Base-by-base conservation (phyloP, 2,113 vertebrate species). In the Psephotus haematonotus region DNA sequence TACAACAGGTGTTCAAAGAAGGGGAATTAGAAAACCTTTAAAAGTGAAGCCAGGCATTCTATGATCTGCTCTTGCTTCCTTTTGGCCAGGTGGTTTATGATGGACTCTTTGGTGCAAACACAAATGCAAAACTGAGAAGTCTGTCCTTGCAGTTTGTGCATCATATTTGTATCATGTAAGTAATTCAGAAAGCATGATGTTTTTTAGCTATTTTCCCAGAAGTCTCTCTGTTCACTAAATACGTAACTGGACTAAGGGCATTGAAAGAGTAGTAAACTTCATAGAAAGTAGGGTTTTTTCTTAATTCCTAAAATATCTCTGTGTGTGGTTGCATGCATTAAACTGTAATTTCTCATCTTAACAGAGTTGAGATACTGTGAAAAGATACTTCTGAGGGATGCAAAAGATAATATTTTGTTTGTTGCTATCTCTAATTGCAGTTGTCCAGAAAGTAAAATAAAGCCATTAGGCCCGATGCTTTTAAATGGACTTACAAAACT, bases 401-500 rank as follows among this genome's bases (percentile, higher is more conserved):
- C 43, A 46, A 19, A 90, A 86, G 14, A 16, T 86, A 92, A 88
- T 75, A 4, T 16, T n/a, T 95, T 57, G 57, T 79, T 96, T 74
- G 33, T 85, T 81, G 57, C 11, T 92, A 79, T 95, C 64, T 93
- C 88, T 94, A 52, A 86, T 96, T 95, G 65, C 97, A 99, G 99
- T 89, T 99, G 99, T 83, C 99, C 99, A 76, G 99, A 99, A 95
- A 98, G 98, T 92, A 99, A 99, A 98, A 98, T 98, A 96, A 99
- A 99, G 62, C 99, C 99, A 8, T 96, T 99, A 86, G 99, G 99
- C 69, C 98, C 99, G n/a, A 99, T 99, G 99, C 98, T 99, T 94
- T 98, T 99, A 72, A 99, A 99, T 97, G 99, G 99, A 69, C 99
- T 99, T n/a, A 99, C 99, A 67, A 99, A 99, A 89, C 98, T 99